These are phyloP conservation scores for Strix aluco DNA, from an alignment of 2,113 vertebrate species.

Conservation along the genomic window DNA sequence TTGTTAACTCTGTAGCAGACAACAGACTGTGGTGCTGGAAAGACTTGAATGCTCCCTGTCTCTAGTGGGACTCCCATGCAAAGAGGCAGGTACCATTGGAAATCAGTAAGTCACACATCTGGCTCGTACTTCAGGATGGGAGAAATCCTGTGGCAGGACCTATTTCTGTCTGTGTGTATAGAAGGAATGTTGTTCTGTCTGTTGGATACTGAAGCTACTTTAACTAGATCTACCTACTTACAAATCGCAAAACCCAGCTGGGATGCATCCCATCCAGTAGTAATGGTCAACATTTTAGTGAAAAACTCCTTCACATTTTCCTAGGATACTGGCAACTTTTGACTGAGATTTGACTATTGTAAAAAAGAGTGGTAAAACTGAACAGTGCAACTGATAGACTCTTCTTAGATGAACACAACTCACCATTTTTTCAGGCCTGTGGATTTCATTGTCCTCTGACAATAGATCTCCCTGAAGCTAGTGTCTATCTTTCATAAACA, in stretches of 20 bases:
- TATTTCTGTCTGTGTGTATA: not conserved
- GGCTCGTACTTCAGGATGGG: not conserved
- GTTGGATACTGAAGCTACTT: not conserved
- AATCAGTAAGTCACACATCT: not conserved
- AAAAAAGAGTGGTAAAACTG: not conserved
- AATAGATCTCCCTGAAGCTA: not conserved
- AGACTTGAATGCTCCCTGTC: not conserved
- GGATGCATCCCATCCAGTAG: not conserved
- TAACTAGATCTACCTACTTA: not conserved
- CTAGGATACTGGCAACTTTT: not conserved
- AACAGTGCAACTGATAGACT: not conserved
- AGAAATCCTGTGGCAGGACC: not conserved
- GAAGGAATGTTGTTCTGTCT: not conserved
- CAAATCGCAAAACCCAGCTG: not conserved
- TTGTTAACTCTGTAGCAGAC: not conserved
- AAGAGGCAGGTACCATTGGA: not conserved
- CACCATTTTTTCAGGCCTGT: not conserved
- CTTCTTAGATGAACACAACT: not conserved
- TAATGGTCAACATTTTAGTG: not conserved
- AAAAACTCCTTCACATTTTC: not conserved
- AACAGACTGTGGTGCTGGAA: not conserved
- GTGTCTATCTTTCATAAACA: not conserved
- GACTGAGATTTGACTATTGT: not conserved
- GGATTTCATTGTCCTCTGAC: not conserved
- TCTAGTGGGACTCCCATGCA: not conserved